phyloP scores from a whole-genome alignment of 2,113 vertebrate genomes.

The Heterochromis multidens region DNA sequence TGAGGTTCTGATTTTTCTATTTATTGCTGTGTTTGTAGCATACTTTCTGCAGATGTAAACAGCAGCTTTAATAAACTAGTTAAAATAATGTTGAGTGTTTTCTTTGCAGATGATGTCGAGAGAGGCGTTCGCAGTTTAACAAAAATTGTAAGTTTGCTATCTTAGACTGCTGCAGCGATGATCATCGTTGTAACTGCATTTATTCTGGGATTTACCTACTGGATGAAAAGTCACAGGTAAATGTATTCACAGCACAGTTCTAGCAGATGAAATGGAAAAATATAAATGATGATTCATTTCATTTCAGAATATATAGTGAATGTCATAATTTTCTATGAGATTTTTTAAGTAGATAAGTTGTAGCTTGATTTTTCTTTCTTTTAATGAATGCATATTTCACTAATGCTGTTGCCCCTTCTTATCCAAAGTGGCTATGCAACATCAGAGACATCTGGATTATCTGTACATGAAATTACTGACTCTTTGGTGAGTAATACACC shows the following conservation, averaged over 20 bases:
- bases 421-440: fast-evolving
- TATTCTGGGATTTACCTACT: neutral
- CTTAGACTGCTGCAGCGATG: neutral
- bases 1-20: neutral
- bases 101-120: neutral
- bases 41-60: neutral
- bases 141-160: neutral
- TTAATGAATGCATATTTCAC: neutral
- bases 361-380: neutral
- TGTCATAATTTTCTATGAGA: fast-evolving
- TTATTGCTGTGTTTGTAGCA: neutral
- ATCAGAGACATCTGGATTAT: neutral
- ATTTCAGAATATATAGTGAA: neutral
- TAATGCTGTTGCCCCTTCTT: neutral
- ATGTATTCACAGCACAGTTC: neutral
- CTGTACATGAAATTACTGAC: neutral
- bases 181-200: neutral
- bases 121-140: neutral
- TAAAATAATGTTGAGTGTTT: fast-evolving
- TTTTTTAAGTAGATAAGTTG: too few species aligned
- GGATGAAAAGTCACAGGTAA: neutral
- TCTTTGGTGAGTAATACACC: neutral
- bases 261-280: neutral
- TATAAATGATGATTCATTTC: neutral
- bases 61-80: neutral